Percentiles rank a stretch among this genome's conserved stretches.
These are phyloP conservation scores for Syngnathus scovelli DNA, from an alignment of 2,113 vertebrate species.

Conservation along the genomic window DNA sequence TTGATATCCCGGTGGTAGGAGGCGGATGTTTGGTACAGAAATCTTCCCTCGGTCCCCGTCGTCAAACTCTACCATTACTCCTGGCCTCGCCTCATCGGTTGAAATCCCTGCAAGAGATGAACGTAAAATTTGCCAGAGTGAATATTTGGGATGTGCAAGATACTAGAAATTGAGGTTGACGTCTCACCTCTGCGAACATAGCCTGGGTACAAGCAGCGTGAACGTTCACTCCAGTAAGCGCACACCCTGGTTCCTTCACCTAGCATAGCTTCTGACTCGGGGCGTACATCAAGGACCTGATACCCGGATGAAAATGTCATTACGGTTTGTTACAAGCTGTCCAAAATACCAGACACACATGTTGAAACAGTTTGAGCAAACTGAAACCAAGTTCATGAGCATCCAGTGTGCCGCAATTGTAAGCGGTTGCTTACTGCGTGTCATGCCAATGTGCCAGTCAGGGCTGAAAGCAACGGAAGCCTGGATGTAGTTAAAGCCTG, in stretches of 20 bases:
- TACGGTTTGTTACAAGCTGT: constrained; percentile 59
- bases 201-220: constrained; percentile 89
- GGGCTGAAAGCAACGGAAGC: constrained; percentile 72
- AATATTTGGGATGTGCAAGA: not conserved
- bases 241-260: constrained; percentile 84
- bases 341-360: constrained; percentile 41
- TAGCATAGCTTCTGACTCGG: constrained; percentile 77
- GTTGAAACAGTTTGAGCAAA: constrained; percentile 36
- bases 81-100: constrained; percentile 79
- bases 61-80: constrained; percentile 91
- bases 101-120: constrained; percentile 54
- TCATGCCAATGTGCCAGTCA: constrained; percentile 73
- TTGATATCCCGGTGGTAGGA: constrained; percentile 90
- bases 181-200: constrained; percentile 82
- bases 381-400: constrained; percentile 55
- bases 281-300: constrained; percentile 85
- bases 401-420: constrained; percentile 65
- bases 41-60: constrained; percentile 92
- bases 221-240: constrained; percentile 94
- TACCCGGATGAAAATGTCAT: constrained; percentile 52
- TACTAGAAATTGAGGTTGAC: not conserved
- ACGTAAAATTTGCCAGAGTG: not conserved
- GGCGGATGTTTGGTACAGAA: constrained; percentile 84
- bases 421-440: constrained; percentile 67
- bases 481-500: constrained; percentile 72